Evolutionary conservation across 2,888 invertebrate species (phyloP).

Genomic region (Monochamus alternatus): DNA sequence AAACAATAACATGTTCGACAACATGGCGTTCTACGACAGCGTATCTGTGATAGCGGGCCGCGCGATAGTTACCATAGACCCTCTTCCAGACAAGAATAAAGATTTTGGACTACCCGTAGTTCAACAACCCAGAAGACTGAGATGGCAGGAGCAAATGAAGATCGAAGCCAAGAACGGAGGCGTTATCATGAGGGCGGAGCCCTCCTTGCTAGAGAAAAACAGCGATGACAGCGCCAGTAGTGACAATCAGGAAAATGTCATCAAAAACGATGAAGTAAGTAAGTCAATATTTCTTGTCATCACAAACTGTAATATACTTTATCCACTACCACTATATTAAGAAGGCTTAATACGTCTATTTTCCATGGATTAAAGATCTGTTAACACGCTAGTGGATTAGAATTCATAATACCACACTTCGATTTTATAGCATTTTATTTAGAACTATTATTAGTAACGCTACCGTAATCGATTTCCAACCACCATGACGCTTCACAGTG

Average conservation of each 20-base stretch:
- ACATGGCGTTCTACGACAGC: conserved; percentile 70
- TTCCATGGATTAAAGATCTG: no score
- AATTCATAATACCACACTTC: no score
- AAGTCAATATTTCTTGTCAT: neutral
- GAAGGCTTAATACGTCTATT: no score
- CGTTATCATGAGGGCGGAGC: conserved; percentile 31
- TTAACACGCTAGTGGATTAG: no score
- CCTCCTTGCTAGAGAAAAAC: conserved; percentile 43
- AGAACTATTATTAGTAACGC: no score
- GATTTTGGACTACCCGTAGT: conserved; percentile 38
- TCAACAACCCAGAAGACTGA: conserved; percentile 61
- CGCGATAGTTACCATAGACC: conserved; percentile 69
- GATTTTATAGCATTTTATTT: no score
- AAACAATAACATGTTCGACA: conserved; percentile 67
- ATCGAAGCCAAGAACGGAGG: conserved; percentile 46
- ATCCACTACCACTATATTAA: no score
- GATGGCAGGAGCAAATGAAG: conserved; percentile 56
- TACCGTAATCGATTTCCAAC: no score
- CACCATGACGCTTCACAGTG: no score
- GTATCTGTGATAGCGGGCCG: conserved; percentile 68
- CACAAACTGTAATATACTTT: no score
- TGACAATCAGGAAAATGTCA: conserved; percentile 19
- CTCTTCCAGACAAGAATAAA: conserved; percentile 58
- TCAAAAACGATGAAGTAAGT: conserved; percentile 37
- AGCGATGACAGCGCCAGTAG: conserved; percentile 35